Conservation (phyloP, 2,888 invertebrate genomes). For the Tupiocoris notatus region DNA sequence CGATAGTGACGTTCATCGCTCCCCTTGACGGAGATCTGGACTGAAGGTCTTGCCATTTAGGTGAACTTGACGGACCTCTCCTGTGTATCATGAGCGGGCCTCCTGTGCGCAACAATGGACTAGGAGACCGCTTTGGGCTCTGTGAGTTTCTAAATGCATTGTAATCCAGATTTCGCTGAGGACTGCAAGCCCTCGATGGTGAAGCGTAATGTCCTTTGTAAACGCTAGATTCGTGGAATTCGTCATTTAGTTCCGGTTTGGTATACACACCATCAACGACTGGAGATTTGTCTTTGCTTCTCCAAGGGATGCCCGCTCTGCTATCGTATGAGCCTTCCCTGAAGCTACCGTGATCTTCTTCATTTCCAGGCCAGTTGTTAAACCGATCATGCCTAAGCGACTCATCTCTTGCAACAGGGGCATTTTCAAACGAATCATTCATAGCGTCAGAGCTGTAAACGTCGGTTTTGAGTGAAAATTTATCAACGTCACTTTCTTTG, state of each 20-base stretch:
- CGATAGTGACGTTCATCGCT: background rate
- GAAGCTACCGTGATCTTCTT: background rate
- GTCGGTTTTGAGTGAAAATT: background rate
- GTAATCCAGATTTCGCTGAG: background rate
- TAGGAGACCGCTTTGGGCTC: background rate
- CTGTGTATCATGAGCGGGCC: background rate
- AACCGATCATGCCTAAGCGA: background rate
- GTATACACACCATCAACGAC: background rate
- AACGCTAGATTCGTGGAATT: background rate
- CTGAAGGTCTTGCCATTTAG: background rate
- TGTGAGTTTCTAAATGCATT: background rate
- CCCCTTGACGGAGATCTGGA: conserved; percentile 11
- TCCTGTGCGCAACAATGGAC: background rate
- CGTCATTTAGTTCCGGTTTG: background rate
- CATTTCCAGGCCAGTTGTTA: background rate
- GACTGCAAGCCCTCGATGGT: background rate
- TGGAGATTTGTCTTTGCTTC: background rate
- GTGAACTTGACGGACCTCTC: conserved; percentile 15
- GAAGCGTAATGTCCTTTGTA: background rate
- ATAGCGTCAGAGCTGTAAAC: background rate
- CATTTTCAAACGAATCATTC: background rate
- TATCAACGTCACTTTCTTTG: background rate
- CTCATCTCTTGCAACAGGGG: conserved; percentile 5
- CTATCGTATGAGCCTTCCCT: background rate
- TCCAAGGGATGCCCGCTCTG: background rate